Percentiles rank a stretch among this genome's conserved stretches.
These are phyloP conservation scores for Sabatieria punctata DNA, from an alignment of 2,888 invertebrate species.

Conservation along the genomic window DNA sequence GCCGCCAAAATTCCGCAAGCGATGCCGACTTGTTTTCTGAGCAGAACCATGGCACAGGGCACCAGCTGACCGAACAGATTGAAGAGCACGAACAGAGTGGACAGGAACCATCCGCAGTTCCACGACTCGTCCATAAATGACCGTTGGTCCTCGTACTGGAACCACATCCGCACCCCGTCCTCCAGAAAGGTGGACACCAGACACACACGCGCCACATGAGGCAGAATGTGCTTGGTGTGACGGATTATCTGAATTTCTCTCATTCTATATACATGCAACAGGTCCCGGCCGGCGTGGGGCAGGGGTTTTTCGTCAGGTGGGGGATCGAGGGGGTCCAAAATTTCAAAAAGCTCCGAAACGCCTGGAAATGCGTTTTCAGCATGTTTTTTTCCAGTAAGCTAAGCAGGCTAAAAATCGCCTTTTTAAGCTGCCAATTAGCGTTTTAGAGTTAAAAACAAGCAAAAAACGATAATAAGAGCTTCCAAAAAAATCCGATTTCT, in stretches of 20 bases:
- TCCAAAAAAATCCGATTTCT: too few species aligned
- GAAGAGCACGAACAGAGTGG: constrained; percentile 79
- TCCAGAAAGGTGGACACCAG: constrained; percentile 96
- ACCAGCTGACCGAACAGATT: constrained; percentile 90
- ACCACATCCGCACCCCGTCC: constrained; percentile 98
- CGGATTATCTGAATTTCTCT: constrained; percentile 28
- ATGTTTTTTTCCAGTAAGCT: too few species aligned
- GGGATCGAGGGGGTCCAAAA: too few species aligned
- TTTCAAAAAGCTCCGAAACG: too few species aligned
- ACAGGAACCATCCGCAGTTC: constrained; percentile 84
- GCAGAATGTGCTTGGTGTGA: constrained; percentile 48
- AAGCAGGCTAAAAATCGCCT: too few species aligned
- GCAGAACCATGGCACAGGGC: constrained; percentile 87
- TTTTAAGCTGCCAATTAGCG: too few species aligned
- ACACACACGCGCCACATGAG: constrained; percentile 84
- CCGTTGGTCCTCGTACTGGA: constrained; percentile 48
- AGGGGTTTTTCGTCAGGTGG: too few species aligned
- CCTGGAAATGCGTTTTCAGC: too few species aligned
- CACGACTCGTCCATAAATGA: constrained; percentile 30
- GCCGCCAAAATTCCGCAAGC: constrained; percentile 72
- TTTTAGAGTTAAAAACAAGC: too few species aligned
- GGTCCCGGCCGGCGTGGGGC: too few species aligned
- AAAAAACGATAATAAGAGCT: too few species aligned
- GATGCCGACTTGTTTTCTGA: constrained; percentile 63
- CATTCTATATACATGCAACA: too few species aligned